Evolutionary conservation across 2,888 invertebrate species (phyloP).

Genomic region (Taenaris catops): DNA sequence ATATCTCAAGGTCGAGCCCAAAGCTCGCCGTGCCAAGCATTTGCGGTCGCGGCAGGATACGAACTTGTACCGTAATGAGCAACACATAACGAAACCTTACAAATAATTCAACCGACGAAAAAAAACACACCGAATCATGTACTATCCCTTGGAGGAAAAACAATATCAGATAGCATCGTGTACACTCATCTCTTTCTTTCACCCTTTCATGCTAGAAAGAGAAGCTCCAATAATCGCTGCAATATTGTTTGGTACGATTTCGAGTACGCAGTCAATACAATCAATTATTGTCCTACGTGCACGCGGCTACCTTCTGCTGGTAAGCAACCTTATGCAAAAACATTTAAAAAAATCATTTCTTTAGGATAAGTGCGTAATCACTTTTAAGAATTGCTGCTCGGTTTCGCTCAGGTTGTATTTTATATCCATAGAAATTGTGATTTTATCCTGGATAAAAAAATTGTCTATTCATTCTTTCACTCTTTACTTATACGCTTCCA

Average conservation of each 20-base stretch:
- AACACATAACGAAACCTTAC: slow-evolving; percentile 77
- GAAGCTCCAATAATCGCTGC: slow-evolving; percentile 52
- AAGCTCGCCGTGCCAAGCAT: slow-evolving; percentile 66
- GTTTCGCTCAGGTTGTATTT: too few species aligned
- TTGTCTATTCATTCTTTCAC: too few species aligned
- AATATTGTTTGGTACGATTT: slow-evolving; percentile 54
- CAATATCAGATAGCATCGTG: slow-evolving; percentile 69
- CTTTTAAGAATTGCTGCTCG: too few species aligned
- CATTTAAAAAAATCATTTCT: too few species aligned
- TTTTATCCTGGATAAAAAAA: too few species aligned
- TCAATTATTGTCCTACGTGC: slow-evolving; percentile 75
- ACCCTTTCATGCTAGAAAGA: slow-evolving; percentile 33
- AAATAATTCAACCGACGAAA: slow-evolving; percentile 77
- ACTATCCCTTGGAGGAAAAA: slow-evolving; percentile 76
- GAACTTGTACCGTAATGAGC: slow-evolving; percentile 76
- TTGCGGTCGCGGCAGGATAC: slow-evolving; percentile 76
- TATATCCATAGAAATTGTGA: too few species aligned
- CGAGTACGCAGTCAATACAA: slow-evolving; percentile 67
- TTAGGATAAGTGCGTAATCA: too few species aligned
- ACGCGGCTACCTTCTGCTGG: slow-evolving; percentile 64
- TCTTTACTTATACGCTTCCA: too few species aligned
- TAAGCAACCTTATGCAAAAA: too few species aligned
- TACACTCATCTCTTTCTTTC: slow-evolving; percentile 43
- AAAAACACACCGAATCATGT: slow-evolving; percentile 77
- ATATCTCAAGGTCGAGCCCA: slow-evolving; percentile 55